Percentiles rank a stretch among this genome's conserved stretches.
Conservation (phyloP, 2,797 vertebrate species). For the Aythya fuligula region DNA sequence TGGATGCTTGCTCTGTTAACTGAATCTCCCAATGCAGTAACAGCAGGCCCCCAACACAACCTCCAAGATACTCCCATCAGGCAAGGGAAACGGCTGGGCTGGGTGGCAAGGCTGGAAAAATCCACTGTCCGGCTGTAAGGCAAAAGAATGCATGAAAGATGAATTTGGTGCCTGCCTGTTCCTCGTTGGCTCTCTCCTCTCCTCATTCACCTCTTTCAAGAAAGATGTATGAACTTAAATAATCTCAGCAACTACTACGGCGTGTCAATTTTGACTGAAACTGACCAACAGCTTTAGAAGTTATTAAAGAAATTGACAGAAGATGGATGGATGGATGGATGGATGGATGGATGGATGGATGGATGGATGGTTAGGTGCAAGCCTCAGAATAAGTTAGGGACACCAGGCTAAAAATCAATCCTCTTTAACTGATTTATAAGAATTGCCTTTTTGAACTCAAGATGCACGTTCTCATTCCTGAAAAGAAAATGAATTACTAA, state of each 20-base stretch:
- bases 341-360: background rate
- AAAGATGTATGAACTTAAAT: constrained; percentile 15
- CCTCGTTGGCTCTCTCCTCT: background rate
- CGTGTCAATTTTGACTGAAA: background rate
- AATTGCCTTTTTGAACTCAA: background rate
- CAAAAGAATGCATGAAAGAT: background rate
- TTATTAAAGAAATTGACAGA: background rate
- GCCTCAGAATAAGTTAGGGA: background rate
- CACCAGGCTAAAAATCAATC: background rate
- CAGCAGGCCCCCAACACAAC: background rate
- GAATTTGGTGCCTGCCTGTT: background rate
- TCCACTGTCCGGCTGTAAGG: background rate
- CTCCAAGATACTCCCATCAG: background rate
- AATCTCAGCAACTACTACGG: background rate
- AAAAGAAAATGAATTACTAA: background rate
- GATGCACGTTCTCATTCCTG: background rate
- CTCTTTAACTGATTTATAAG: background rate
- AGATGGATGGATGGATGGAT: constrained; percentile 4
- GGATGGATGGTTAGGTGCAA: background rate
- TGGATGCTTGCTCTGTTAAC: background rate
- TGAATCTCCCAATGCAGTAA: background rate
- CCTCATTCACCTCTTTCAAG: background rate
- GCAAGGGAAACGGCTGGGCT: background rate
- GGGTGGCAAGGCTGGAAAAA: background rate
- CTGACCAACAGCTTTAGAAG: constrained; percentile 28